A percentile compares a stretch with the other conserved stretches of the same genome.
These are phyloP conservation scores for Epizoanthus rinbou DNA, from an alignment of 92 coral and sea anemone species.

Conservation along the genomic window DNA sequence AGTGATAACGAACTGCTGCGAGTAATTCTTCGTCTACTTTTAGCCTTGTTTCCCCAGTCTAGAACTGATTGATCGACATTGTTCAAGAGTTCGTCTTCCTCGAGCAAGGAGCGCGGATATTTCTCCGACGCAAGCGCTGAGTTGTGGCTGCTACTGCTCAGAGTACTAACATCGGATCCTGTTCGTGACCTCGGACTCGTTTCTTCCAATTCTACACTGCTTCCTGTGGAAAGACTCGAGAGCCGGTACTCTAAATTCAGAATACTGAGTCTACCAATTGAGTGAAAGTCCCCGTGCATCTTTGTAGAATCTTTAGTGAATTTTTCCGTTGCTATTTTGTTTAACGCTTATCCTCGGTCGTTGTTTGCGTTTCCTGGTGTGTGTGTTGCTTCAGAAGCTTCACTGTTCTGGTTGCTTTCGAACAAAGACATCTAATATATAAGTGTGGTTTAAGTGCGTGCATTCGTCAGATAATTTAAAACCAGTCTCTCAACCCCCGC, in stretches of 20 bases:
- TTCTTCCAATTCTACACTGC: conserved; percentile 29
- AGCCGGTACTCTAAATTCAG: conserved; percentile 23
- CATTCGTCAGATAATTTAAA: conserved; percentile 34
- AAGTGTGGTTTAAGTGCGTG: conserved; percentile 1
- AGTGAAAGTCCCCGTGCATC: conserved; percentile 28
- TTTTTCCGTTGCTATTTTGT: neutral
- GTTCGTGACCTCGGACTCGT: neutral
- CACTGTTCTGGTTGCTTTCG: conserved; percentile 15
- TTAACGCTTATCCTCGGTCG: neutral
- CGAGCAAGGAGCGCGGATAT: conserved; percentile 22
- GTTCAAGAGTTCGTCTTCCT: conserved; percentile 34
- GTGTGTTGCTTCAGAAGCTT: neutral
- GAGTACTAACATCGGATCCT: conserved; percentile 9
- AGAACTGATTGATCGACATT: conserved; percentile 19
- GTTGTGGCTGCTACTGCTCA: neutral
- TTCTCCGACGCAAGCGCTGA: conserved; percentile 6
- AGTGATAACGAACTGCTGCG: conserved; percentile 25
- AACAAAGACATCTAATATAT: conserved; percentile 16
- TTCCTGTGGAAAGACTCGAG: conserved; percentile 34
- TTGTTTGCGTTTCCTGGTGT: neutral
- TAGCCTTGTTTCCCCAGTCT: conserved; percentile 38
- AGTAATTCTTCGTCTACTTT: conserved; percentile 9
- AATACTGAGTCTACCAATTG: conserved; percentile 22
- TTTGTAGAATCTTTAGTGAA: neutral
- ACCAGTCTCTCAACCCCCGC: conserved; percentile 33